Evolutionary conservation across 2,888 invertebrate genomes (phyloP), one percentile per base, ranked within the genome.

Genomic region (Troides helena): DNA sequence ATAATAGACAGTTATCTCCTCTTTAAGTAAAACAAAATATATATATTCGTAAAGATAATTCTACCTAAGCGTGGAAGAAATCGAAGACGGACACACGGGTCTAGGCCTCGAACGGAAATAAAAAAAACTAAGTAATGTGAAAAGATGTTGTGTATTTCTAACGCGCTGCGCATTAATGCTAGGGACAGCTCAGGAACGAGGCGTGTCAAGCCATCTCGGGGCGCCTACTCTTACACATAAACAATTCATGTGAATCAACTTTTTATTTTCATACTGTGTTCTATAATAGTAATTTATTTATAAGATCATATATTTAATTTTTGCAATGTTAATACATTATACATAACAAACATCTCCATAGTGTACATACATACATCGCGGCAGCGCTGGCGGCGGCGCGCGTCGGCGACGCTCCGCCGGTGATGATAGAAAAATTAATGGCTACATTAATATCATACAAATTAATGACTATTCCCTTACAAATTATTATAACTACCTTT

Each of bases 391-490:
- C 72, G 71, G 75, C 77, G 75, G 77, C 77, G 81, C 82, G 83
- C 81, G 83, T 82, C 81, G 85, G 79, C 68, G 68, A 74, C 77
- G 76, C 79, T 77, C 78, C 76, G 77, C 79, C 84, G 88, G 86
- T 89, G 90, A 88, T 88, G 86, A 90, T 91, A 89, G 87, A 91
- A 91, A 89, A 90, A 89, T 87, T 89, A 88, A 90, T 87, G 86
- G 88, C 91, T 92, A 92, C 92, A 88, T 88, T 91, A 91, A 92
- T 92, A 92, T 92, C 91, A 92, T 92, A 92, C 92, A 92, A 91
- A 90, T 92, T 92, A 92, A 92, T 92, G 92, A 92, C 92, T 92
- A 92, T 92, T 92, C 89, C 90, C 92, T 92, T 92, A 92, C 85
- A 89, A 91, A 90, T 90, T 91, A 91, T 91, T 87, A 89, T 86